Conservation (phyloP, 2,113 vertebrate genomes). For the Centrocercus urophasianus region DNA sequence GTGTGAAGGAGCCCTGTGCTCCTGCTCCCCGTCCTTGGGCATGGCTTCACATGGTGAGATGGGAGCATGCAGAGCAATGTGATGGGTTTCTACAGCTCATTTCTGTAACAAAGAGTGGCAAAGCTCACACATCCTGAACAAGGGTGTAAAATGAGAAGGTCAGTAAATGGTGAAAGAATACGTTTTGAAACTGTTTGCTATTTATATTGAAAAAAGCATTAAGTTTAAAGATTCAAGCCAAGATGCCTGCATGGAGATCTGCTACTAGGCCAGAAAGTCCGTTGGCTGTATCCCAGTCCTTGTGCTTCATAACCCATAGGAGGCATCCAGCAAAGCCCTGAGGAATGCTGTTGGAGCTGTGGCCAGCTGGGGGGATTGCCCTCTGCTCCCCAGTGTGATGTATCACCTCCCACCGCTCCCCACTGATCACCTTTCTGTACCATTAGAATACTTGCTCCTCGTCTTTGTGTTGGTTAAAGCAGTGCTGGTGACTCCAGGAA, state of each 20-base stretch:
- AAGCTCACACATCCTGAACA: not conserved
- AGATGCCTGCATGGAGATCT: not conserved
- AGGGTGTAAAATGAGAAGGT: not conserved
- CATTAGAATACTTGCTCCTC: not conserved
- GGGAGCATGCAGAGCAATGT: too few relatives aligned
- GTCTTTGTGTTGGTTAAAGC: not conserved
- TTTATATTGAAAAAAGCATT: not conserved
- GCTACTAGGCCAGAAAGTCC: not conserved
- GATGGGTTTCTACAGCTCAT: not conserved
- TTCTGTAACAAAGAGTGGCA: not conserved
- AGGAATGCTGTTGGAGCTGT: not conserved
- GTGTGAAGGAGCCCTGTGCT: not conserved
- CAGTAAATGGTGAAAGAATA: not conserved
- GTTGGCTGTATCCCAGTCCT: not conserved
- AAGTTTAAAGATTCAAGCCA: not conserved
- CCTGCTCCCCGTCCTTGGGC: not conserved
- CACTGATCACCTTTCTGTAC: accelerated
- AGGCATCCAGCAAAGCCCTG: not conserved
- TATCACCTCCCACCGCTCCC: too few relatives aligned
- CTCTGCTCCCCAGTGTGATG: not conserved
- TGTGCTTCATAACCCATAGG: too few relatives aligned
- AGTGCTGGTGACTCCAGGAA: not conserved
- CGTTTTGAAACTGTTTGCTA: not conserved
- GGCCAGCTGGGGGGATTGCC: not conserved
- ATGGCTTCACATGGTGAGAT: not conserved